Base-by-base conservation (phyloP, 2,113 vertebrate genomes). In the Oncorhynchus tshawytscha region DNA sequence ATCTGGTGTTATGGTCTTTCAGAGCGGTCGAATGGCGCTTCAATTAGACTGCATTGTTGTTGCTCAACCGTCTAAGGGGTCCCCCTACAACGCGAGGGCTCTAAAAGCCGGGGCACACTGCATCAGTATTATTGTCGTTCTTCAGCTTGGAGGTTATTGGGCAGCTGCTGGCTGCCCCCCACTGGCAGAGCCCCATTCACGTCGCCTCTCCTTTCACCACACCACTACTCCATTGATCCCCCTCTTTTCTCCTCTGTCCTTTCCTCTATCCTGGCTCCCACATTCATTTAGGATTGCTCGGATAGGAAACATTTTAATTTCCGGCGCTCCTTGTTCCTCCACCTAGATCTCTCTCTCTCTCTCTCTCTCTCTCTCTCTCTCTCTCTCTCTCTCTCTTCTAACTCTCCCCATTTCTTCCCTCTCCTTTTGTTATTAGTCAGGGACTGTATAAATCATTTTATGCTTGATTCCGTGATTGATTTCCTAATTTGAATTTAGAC, bases 301-400 rank as follows among this genome's bases (percentile, higher is more conserved):
- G 39, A 94, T 97, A 96, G 96, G 94, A 98, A 97, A 97, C 96
- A 96, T 96, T 97, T 98, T 96, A 96, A 97, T 99, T 97, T 97
- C 94, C 96, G 94, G 82, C 64, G 75, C 85, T 84, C 73, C 67
- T 69, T 70, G 78, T 84, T 84, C 60, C 80, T 79, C 51, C 31
- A 78, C 74, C 87, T 4, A 27, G 64, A 66, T 27, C 4, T 18
- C 16, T 18, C 18, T 54, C 4, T 54, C 49, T 51, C 49, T 13
- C 45, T 27, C 45, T 69, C 57, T 5, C 20, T 51, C 2, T 76
- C 83, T 73, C 31, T 6, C 12, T 34, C 34, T 8, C 34, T 79
- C 70, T 80, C 67, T 67, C 25, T 48, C 73, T 67, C 76, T 76
- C 57, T 39, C 39, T 39, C 48, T 48, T 54, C 16, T 54, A 54